Evolutionary conservation across 2,888 invertebrate genomes (phyloP).

Genomic region (Netelia melanura): DNA sequence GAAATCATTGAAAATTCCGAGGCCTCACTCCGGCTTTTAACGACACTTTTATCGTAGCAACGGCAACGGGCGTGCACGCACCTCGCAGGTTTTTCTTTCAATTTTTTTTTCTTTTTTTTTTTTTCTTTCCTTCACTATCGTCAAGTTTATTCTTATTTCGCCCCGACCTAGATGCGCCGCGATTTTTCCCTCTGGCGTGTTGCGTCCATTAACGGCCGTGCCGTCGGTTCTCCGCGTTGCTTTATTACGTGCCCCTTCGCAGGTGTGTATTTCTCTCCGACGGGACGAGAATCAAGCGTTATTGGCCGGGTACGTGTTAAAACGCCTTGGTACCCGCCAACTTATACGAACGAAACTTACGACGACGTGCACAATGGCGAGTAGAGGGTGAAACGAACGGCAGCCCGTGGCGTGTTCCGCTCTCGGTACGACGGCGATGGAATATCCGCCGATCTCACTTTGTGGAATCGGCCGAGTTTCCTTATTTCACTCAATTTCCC

Average conservation of each 20-base stretch:
- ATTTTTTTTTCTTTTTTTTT: constrained; percentile 34
- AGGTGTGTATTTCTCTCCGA: constrained; percentile 35
- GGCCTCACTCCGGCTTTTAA: constrained; percentile 54
- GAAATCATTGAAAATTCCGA: constrained; percentile 56
- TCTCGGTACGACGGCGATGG: constrained; percentile 34
- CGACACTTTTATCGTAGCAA: constrained; percentile 65
- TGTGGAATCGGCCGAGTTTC: constrained; percentile 5
- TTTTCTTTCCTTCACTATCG: constrained; percentile 75
- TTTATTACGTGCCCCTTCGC: constrained; percentile 49
- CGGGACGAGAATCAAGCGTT: constrained; percentile 10
- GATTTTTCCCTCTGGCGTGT: constrained; percentile 74
- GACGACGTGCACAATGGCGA: neutral
- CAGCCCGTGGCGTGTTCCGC: constrained; percentile 66
- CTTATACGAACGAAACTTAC: neutral
- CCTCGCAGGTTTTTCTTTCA: constrained; percentile 53
- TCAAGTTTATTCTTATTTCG: constrained; percentile 75
- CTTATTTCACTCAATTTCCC: neutral
- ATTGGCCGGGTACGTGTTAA: constrained; percentile 43
- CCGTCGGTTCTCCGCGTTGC: constrained; percentile 38
- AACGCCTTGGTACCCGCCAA: constrained; percentile 48
- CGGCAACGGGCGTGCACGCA: constrained; percentile 59
- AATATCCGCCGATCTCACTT: constrained; percentile 53
- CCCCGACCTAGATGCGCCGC: constrained; percentile 81
- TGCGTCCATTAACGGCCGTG: constrained; percentile 62
- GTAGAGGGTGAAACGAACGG: constrained; percentile 50